Percentiles rank a stretch among this genome's conserved stretches.
Conservation (phyloP, 1,140 invertebrate genomes). For the Chlorops oryzae region DNA sequence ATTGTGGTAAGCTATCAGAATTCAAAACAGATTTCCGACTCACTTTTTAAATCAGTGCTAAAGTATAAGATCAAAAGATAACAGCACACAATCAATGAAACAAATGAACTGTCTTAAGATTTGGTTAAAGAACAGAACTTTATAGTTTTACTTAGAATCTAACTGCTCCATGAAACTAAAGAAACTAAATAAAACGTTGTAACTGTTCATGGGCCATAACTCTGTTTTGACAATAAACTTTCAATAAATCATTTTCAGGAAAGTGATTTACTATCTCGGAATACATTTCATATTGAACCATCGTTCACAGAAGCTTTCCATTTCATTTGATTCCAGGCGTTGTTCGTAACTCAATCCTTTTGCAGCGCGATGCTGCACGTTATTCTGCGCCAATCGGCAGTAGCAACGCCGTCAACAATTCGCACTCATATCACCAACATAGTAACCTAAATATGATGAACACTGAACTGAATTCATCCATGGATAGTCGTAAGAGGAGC, state of each 20-base stretch:
- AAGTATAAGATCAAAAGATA: background rate
- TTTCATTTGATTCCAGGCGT: constrained; percentile 9
- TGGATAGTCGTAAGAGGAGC: background rate
- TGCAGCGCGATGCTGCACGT: constrained; percentile 9
- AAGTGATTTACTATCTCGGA: no score
- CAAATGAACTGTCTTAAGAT: background rate
- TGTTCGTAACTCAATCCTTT: constrained; percentile 6
- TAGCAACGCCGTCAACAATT: background rate
- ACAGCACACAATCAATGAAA: background rate
- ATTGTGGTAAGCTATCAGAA: constrained; percentile 31
- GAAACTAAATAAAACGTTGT: background rate
- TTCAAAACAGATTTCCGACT: no score
- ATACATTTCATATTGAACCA: constrained; percentile 1
- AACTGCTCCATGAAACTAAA: background rate
- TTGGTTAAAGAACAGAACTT: background rate
- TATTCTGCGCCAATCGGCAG: constrained; percentile 12
- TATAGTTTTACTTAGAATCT: constrained; percentile 1
- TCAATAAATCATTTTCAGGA: no score
- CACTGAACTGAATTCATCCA: constrained; percentile 4
- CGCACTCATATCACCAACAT: constrained; percentile 1
- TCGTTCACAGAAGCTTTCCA: background rate
- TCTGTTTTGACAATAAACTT: no score
- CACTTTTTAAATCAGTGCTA: background rate
- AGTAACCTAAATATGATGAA: background rate
- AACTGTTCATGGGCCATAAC: no score